phyloP scores from a whole-genome alignment of 1,140 invertebrate genomes.

The Panulirus ornatus region DNA sequence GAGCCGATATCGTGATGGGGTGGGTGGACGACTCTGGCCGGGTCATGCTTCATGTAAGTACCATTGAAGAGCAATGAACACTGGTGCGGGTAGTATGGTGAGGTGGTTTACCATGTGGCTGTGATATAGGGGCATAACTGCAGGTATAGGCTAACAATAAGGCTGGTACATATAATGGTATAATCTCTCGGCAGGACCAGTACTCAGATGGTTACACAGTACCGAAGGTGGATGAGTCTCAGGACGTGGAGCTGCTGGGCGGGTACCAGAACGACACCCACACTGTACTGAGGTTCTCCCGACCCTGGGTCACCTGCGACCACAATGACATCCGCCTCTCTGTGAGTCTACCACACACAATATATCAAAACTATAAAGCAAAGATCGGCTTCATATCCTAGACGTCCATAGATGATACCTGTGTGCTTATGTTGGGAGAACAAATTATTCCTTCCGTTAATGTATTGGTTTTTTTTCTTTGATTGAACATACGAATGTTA shows the following conservation, averaged over 20 bases:
- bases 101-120: too few relatives aligned
- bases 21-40: constrained; percentile 43
- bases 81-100: too few relatives aligned
- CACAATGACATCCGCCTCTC: not conserved
- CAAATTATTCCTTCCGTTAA: too few relatives aligned
- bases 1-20: constrained; percentile 45
- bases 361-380: too few relatives aligned
- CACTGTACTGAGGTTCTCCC: constrained; percentile 15
- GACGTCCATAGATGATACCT: too few relatives aligned
- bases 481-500: too few relatives aligned
- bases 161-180: too few relatives aligned
- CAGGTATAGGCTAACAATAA: too few relatives aligned
- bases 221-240: constrained; percentile 1
- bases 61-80: not conserved
- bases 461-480: too few relatives aligned
- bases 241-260: constrained; percentile 25
- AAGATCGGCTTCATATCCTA: too few relatives aligned
- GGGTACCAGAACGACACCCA: constrained; percentile 33
- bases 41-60: constrained; percentile 42
- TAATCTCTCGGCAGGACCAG: constrained; percentile 11
- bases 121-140: too few relatives aligned
- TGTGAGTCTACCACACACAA: not conserved
- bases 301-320: constrained; percentile 25
- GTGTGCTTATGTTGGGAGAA: too few relatives aligned
- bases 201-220: not conserved